Base-by-base conservation (phyloP, 1,140 invertebrate genomes). In the Drosophila mojavensis region DNA sequence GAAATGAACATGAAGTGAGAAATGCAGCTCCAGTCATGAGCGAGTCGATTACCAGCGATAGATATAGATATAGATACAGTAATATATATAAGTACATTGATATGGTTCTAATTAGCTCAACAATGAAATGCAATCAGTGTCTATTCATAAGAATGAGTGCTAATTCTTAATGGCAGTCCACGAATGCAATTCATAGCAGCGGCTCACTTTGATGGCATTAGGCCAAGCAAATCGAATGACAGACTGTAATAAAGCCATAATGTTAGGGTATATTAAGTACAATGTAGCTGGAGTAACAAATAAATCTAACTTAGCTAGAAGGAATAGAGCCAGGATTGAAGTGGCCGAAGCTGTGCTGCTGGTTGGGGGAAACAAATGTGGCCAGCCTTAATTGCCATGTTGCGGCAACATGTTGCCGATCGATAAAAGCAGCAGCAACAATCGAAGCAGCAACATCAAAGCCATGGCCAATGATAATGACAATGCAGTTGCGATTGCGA, bases 361-460 rank as follows among this genome's bases (percentile, higher is more conserved):
- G 20, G 30, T 11, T 17, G 15, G 43, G 43, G 43, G 13, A 17
- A 50, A 17, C 15, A 28, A 53, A 24, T 64, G 65, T 59, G 66
- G 56, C 72, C 78, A 80, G 83, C 83, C 83, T 86, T 86, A 86
- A 86, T 86, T 86, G 83, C 83, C 83, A 83, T 82, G 83, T 88
- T 88, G 80, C 80, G 68, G 83, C 80, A 83, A 89, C 83, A 86
- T 89, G 83, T 88, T 89, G 83, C 83, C 78, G 83, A 88, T 88
- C 83, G 89, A 89, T 88, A 83, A 73, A 78, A 80, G 68, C 53
- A 80, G 68, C 53, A 80, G 68, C 53, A 51, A 77, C 65, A 80
- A 81, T 78, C 65, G 73, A 65, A 59, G 68, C 78, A 67, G 73
- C 81, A 68, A 66, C 72, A 66, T 81, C 58, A 69, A 61, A 70